These are phyloP conservation scores for Babyrousa celebensis DNA, from an alignment of 2,797 vertebrate genomes.

Conservation along the genomic window DNA sequence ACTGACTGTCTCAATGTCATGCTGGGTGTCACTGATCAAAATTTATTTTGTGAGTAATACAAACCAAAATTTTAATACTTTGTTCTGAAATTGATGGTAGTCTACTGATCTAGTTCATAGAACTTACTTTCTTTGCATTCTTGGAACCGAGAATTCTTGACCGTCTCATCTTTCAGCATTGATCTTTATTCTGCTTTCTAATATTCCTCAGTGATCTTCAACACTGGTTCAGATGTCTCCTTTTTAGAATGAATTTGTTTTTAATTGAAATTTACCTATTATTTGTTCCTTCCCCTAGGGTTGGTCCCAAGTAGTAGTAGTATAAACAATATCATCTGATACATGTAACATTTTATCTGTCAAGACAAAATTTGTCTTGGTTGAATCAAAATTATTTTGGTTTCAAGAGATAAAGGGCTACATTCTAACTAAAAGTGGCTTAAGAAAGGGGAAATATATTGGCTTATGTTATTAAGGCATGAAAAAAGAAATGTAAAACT, in stretches of 20 bases:
- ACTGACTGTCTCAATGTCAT: not conserved
- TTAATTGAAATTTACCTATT: conserved; percentile 16
- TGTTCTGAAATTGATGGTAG: not conserved
- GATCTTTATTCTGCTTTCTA: conserved; percentile 2
- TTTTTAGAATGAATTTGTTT: conserved; percentile 22
- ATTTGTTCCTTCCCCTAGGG: not conserved
- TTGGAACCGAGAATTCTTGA: not conserved
- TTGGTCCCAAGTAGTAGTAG: not conserved
- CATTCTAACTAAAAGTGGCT: not conserved
- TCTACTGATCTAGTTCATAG: not conserved
- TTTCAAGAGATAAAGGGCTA: not conserved
- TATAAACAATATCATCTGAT: not conserved
- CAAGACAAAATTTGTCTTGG: not conserved
- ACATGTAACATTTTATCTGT: not conserved
- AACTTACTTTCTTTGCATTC: conserved; percentile 29
- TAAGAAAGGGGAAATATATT: not conserved
- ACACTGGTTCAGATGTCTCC: not conserved
- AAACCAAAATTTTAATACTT: not conserved
- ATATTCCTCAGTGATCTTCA: not conserved
- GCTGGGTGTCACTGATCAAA: not conserved
- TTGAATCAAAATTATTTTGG: conserved; percentile 39
- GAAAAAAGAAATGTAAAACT: conserved; percentile 18
- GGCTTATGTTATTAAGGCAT: conserved; percentile 2
- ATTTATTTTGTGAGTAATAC: not conserved
- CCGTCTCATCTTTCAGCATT: not conserved